These are phyloP conservation scores for Brachynemurus nebulosus DNA, from an alignment of 2,888 invertebrate species.

Conservation along the genomic window DNA sequence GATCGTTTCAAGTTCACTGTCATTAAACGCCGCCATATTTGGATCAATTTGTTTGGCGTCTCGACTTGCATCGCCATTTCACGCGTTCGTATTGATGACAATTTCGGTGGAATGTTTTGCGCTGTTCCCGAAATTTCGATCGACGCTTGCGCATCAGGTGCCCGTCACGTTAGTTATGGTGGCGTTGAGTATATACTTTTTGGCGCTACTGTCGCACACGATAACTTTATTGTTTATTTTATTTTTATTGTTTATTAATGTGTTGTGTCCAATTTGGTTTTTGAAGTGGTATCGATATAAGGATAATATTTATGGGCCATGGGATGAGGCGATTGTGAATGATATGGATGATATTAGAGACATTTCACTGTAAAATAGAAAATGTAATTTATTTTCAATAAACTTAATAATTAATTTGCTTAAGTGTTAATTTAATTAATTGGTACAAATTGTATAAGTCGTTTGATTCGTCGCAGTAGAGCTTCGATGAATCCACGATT, in stretches of 20 bases:
- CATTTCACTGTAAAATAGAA: background rate
- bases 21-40: constrained; percentile 89
- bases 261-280: constrained; percentile 63
- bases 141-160: constrained; percentile 42
- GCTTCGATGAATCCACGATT: constrained; percentile 61
- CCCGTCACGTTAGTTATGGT: constrained; percentile 39
- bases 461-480: constrained; percentile 62
- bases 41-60: constrained; percentile 92
- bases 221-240: constrained; percentile 46
- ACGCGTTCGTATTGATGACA: constrained; percentile 83
- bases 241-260: constrained; percentile 47
- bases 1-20: constrained; percentile 80
- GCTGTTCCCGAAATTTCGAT: constrained; percentile 67
- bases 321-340: constrained; percentile 86
- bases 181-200: constrained; percentile 36
- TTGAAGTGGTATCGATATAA: constrained; percentile 64
- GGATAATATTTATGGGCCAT: constrained; percentile 91
- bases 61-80: constrained; percentile 66
- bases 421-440: constrained; percentile 27
- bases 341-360: constrained; percentile 38
- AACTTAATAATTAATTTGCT: background rate
- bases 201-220: constrained; percentile 37
- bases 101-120: constrained; percentile 82
- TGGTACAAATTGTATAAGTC: constrained; percentile 63
- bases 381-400: background rate